Evolutionary conservation across 2,888 invertebrate species (phyloP).

Genomic region (Girardia tigrina): DNA sequence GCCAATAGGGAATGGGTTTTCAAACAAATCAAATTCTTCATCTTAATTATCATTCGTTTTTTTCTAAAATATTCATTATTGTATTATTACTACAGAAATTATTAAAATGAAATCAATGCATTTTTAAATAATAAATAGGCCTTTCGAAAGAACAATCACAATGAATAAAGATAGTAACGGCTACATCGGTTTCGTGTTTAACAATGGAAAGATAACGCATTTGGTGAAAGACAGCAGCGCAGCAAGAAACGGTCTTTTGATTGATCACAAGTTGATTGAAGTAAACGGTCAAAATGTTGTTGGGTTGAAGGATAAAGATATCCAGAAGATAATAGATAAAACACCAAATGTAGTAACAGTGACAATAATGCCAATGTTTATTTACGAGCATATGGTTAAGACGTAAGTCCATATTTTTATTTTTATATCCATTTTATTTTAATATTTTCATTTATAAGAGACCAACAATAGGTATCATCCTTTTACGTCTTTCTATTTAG

Average conservation of each 20-base stretch:
- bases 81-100: too few relatives aligned
- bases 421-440: constrained; percentile 24
- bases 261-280: constrained; percentile 74
- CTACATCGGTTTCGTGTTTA: constrained; percentile 72
- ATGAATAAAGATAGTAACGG: constrained; percentile 74
- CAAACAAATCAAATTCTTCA: too few relatives aligned
- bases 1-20: too few relatives aligned
- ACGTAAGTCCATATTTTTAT: constrained; percentile 57
- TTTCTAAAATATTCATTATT: too few relatives aligned
- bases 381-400: constrained; percentile 79
- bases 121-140: too few relatives aligned
- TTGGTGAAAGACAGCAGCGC: constrained; percentile 74
- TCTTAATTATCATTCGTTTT: too few relatives aligned
- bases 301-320: constrained; percentile 73
- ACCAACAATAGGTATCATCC: too few relatives aligned
- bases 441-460: too few relatives aligned
- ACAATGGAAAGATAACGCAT: constrained; percentile 68
- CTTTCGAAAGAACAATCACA: constrained; percentile 78
- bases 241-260: constrained; percentile 73
- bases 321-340: constrained; percentile 62
- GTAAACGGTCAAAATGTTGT: constrained; percentile 74
- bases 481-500: too few relatives aligned
- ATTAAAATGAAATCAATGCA: too few relatives aligned
- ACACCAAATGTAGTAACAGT: constrained; percentile 64
- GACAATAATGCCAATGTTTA: constrained; percentile 68